Conservation (phyloP, 2,797 vertebrate genomes). For the Alfaro cultratus region DNA sequence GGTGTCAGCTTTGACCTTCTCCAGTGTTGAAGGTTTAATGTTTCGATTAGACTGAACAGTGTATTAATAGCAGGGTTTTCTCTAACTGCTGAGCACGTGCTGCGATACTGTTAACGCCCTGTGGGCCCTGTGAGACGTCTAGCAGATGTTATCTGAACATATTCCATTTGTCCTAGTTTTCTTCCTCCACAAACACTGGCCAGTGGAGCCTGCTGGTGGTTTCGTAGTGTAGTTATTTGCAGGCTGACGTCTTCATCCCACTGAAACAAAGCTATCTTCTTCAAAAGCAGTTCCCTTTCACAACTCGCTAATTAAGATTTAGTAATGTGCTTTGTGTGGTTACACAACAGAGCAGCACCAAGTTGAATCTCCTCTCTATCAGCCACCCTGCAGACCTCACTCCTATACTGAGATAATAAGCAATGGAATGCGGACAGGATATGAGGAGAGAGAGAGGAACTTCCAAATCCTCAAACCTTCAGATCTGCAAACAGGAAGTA, state of each 20-base stretch:
- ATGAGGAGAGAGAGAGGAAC: background rate
- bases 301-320: background rate
- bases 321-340: background rate
- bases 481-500: background rate
- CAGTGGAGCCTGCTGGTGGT: background rate
- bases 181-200: background rate
- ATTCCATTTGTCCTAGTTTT: background rate
- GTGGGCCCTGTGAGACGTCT: slow-evolving; percentile 8
- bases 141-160: slow-evolving; percentile 17
- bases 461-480: background rate
- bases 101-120: background rate
- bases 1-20: background rate
- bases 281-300: background rate
- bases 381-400: background rate
- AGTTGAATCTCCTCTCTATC: background rate
- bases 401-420: background rate
- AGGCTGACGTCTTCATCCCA: background rate
- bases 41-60: background rate
- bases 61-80: background rate
- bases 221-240: background rate
- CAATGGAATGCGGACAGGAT: background rate
- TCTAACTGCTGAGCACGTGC: background rate
- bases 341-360: background rate
- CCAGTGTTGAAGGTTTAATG: background rate
- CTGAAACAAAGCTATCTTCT: background rate